These are phyloP conservation scores for Tiliqua scincoides DNA, from an alignment of 2,113 vertebrate species.

Conservation along the genomic window DNA sequence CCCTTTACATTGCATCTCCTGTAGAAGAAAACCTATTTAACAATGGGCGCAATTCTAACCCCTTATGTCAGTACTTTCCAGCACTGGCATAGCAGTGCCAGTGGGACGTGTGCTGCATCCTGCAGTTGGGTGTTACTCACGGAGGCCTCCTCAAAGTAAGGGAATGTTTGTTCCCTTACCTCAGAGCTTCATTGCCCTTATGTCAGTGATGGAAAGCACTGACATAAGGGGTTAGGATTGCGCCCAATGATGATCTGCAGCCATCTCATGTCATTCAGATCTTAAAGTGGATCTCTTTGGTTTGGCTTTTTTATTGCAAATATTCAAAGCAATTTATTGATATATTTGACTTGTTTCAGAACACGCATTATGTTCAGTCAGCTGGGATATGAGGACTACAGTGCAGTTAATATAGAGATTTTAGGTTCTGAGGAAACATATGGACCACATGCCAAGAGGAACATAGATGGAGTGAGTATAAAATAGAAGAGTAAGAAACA, in stretches of 20 bases:
- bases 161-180: no score
- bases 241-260: background rate
- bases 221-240: no score
- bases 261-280: background rate
- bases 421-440: conserved; percentile 88
- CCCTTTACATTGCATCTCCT: background rate
- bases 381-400: conserved; percentile 83
- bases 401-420: conserved; percentile 83
- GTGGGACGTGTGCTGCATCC: no score
- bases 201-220: no score
- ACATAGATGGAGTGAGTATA: conserved; percentile 72
- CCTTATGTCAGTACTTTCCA: no score
- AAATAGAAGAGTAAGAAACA: conserved; percentile 15
- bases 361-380: conserved; percentile 82
- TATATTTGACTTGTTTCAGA: conserved; percentile 68
- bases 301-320: conserved; percentile 25
- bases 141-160: no score
- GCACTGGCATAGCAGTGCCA: no score
- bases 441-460: conserved; percentile 76
- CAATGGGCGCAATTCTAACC: no score
- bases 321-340: conserved; percentile 21
- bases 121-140: no score
- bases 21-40: background rate
- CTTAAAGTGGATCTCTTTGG: background rate
- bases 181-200: no score